phyloP scores from a whole-genome alignment of 2,113 vertebrate genomes.

The Caranx ignobilis region DNA sequence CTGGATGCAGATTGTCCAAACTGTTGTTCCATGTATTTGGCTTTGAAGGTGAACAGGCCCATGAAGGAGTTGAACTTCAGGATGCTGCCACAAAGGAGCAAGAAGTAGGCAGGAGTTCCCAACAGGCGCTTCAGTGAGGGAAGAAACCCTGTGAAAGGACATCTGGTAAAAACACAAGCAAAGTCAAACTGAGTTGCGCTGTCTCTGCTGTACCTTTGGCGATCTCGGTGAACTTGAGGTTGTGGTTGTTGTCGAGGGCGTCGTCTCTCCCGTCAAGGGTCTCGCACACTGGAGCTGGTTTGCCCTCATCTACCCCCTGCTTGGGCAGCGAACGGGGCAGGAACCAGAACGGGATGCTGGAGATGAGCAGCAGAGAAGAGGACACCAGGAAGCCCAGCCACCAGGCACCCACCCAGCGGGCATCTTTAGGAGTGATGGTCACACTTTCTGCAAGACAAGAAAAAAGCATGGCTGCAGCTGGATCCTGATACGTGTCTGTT shows the following conservation, averaged over 20 bases:
- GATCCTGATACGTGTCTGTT: not conserved
- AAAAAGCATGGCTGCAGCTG: not conserved
- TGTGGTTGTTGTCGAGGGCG: constrained; percentile 17
- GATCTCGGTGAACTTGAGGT: constrained; percentile 69
- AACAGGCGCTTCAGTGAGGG: constrained; percentile 88
- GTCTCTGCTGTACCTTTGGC: constrained; percentile 74
- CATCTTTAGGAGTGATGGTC: constrained; percentile 89
- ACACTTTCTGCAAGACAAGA: constrained; percentile 83
- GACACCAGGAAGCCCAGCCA: constrained; percentile 91
- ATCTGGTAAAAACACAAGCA: not conserved
- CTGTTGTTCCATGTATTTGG: constrained; percentile 96
- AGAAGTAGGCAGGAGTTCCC: constrained; percentile 85
- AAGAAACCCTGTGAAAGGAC: constrained; percentile 85
- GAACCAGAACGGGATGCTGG: constrained; percentile 93
- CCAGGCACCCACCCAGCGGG: constrained; percentile 97
- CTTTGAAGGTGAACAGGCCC: constrained; percentile 88
- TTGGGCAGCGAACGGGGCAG: constrained; percentile 85
- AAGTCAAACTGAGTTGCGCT: not conserved
- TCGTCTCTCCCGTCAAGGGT: not conserved
- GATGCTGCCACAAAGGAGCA: constrained; percentile 80
- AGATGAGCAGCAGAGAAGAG: constrained; percentile 78
- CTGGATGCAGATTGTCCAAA: constrained; percentile 88
- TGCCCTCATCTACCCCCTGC: constrained; percentile 48
- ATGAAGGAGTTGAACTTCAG: constrained; percentile 86
- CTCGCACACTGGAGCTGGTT: not conserved